Conservation (phyloP, 2,888 invertebrate species). For the Gastracanthus pulcherrimus region DNA sequence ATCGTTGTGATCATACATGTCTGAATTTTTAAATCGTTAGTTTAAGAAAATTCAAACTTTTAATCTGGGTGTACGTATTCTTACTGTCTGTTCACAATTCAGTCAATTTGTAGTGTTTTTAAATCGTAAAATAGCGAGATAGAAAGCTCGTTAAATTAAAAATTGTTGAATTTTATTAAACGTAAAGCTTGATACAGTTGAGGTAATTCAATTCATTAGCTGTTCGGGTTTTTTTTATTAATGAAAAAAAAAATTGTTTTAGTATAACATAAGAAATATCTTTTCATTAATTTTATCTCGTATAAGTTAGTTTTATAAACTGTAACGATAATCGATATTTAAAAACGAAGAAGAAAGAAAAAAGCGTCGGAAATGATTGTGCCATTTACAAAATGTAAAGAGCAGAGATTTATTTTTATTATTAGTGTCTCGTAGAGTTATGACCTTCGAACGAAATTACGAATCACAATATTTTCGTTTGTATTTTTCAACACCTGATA, state of each 20-base stretch:
- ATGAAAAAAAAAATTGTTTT: constrained; percentile 3
- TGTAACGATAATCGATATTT: constrained; percentile 17
- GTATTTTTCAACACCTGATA: constrained; percentile 41
- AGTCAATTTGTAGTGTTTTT: constrained; percentile 42
- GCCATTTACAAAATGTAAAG: constrained; percentile 55
- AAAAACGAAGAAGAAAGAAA: constrained; percentile 17
- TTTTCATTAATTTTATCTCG: neutral
- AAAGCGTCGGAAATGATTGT: constrained; percentile 44
- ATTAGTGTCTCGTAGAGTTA: constrained; percentile 24
- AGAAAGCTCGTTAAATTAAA: constrained; percentile 22
- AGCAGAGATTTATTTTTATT: constrained; percentile 56
- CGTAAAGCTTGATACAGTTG: constrained; percentile 19
- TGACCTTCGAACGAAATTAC: constrained; percentile 23
- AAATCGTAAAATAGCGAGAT: neutral
- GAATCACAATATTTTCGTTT: constrained; percentile 34
- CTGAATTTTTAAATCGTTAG: neutral
- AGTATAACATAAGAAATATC: constrained; percentile 17
- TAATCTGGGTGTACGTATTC: constrained; percentile 26
- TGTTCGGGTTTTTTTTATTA: constrained; percentile 5
- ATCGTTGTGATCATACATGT: constrained; percentile 25
- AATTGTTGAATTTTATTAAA: constrained; percentile 31
- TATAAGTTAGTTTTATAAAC: constrained; percentile 23
- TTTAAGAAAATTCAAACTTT: constrained; percentile 9
- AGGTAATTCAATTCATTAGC: constrained; percentile 9
- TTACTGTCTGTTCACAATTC: constrained; percentile 35